Base-by-base conservation (phyloP, 2,888 invertebrate genomes). In the Pseudeuparius sepicola region DNA sequence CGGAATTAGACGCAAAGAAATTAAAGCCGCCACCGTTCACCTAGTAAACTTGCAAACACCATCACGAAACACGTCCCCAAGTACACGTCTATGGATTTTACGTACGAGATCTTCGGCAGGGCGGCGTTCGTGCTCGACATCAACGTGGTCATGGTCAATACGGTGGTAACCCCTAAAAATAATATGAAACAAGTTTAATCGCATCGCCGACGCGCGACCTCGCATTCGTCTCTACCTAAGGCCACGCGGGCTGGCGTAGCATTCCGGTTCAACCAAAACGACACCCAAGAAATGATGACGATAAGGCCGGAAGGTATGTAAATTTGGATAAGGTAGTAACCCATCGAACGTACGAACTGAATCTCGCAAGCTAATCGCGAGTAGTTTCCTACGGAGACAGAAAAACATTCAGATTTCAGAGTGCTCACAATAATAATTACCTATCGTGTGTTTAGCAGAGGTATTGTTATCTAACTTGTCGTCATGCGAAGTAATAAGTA, bases 21-120 rank as follows among this genome's bases (percentile, higher is more conserved):
- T n/a, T n/a, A n/a, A n/a, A n/a, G n/a, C n/a, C n/a, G n/a, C 5
- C 12, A 7, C 7, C 11, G 64, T 71, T 80, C 75, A 88, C 89
- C 90, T 70, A 96, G 70, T 61, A 96, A 73, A 65, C 92, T 92
- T 55, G 93, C 93, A 73, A 94, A 94, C 61, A 94, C 94, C 93
- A 94, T 94, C 63, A 94, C 89, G 85, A 94, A 94, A 71, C 92
- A 93, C 58, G 92, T 93, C 58, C 92, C 92, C 68, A 93, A 71
- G 68, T 92, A 94, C 55, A 94, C 92, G 68, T 94, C 94, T 65
- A 94, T 94, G 54, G 89, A 89, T 67, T 94, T 94, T 66, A 94
- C 90, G 70, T 94, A 94, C 48, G 92, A 92, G 61, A 94, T 93
- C 73, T 97, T 92, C 53, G 97, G 97, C 65, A 98, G 76, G 54